phyloP scores from a whole-genome alignment of 2,888 invertebrate genomes.

The Pandemis corylana region DNA sequence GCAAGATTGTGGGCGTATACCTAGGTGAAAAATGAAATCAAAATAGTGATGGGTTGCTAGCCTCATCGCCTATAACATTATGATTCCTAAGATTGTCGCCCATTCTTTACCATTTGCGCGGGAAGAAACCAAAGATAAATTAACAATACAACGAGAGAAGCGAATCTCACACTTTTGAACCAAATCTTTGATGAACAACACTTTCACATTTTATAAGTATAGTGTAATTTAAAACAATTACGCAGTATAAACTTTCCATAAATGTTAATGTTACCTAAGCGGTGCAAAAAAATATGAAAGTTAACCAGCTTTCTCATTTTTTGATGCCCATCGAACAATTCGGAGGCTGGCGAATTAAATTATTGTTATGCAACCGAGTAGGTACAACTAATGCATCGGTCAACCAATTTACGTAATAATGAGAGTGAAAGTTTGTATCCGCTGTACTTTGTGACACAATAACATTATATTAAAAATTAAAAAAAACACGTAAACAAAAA shows the following conservation, averaged over 20 bases:
- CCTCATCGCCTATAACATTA: too few species aligned
- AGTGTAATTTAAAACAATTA: neutral
- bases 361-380: conserved; percentile 20
- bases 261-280: neutral
- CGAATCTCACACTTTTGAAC: neutral
- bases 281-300: conserved; percentile 7
- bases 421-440: conserved; percentile 56
- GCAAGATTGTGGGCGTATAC: too few species aligned
- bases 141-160: neutral
- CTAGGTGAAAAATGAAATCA: too few species aligned
- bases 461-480: too few species aligned
- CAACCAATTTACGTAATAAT: conserved; percentile 50
- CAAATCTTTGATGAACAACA: neutral
- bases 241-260: neutral
- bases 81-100: too few species aligned
- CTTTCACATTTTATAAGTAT: neutral
- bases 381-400: conserved; percentile 23
- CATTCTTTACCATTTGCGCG: too few species aligned
- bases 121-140: too few species aligned
- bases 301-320: conserved; percentile 17
- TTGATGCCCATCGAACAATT: conserved; percentile 10
- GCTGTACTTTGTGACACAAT: conserved; percentile 49
- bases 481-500: too few species aligned
- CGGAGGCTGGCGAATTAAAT: conserved; percentile 4
- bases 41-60: too few species aligned